Percentiles rank a stretch among this genome's conserved stretches.
Conservation (phyloP, 2,797 vertebrate species). For the Potorous gilbertii region DNA sequence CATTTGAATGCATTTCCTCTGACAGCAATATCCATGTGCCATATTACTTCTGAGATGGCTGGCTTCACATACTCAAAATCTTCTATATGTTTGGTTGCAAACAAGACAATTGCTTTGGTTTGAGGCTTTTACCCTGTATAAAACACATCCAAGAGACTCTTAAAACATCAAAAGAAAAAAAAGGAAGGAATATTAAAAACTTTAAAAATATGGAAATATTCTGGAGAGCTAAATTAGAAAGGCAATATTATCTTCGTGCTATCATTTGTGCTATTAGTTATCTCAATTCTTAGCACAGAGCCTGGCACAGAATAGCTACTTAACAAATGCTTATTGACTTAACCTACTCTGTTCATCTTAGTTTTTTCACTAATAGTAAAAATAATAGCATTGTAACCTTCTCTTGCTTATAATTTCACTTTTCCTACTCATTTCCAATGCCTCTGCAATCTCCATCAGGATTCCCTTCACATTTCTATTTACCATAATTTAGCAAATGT, state of each 20-base stretch:
- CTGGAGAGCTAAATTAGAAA: neutral
- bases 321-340: neutral
- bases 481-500: conserved; percentile 25
- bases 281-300: neutral
- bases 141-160: conserved; percentile 8
- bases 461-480: conserved; percentile 44
- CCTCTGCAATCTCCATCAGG: conserved; percentile 15
- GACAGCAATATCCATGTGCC: neutral
- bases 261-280: neutral
- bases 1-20: neutral
- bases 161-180: neutral
- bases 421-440: conserved; percentile 51
- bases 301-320: neutral
- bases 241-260: neutral
- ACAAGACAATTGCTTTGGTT: neutral
- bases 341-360: conserved; percentile 9
- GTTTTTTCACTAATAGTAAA: conserved; percentile 51
- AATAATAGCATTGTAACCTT: conserved; percentile 58
- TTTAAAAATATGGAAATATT: conserved; percentile 12
- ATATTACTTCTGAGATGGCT: conserved; percentile 27
- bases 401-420: conserved; percentile 31
- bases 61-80: conserved; percentile 29
- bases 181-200: neutral
- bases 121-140: conserved; percentile 31
- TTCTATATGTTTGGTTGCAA: conserved; percentile 14